Evolutionary conservation across 2,888 invertebrate genomes (phyloP), one percentile per base, ranked within the genome.

Genomic region (Myopa testacea): DNA sequence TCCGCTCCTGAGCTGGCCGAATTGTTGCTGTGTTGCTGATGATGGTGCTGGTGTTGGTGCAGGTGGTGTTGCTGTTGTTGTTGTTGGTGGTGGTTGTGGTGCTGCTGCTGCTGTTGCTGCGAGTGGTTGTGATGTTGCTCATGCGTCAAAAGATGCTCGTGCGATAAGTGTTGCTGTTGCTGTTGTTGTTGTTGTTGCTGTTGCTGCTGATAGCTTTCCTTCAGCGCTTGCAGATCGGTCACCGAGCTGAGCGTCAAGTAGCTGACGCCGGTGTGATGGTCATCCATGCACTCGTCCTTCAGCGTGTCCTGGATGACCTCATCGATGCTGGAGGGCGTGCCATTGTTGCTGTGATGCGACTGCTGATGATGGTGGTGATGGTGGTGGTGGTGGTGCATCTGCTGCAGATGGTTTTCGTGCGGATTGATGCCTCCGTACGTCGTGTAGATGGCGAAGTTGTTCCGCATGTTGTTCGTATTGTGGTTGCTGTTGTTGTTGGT

Each of bases 271-370:
- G 81, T 79, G 70, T 88, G 87, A 80, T 86, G 86, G 12, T 88
- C 87, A 55, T 88, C 89, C 26, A 87, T 82, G 78, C 88, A 88
- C 78, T 90, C 90, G 76, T 88, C 90, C 81, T 90, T 89, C 1
- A 90, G 83, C 14, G 89, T 89, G 69, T 90, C 90, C 82, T 89
- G 87, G 71, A 90, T 89, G 37, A 90, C 89, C 73, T 90, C 90
- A 81, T 90, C 88, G n/a, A 89, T 89, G 80, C 84, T 87, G 67
- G 84, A 82, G 14, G 85, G 83, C 38, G 80, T 50, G 52, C 65
- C 78, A 50, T 37, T 60, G 26, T 34, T 75, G 62, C 58, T 72
- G 45, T 65, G 40, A 55, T 81, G 81, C 52, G 82, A 83, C 74
- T 86, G 86, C 34, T 77, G 78, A 16, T 75, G 70, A 62, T 75